A percentile compares a stretch with the other conserved stretches of the same genome.
Evolutionary conservation across 2,797 vertebrate genomes (phyloP).

Genomic region (Salarias fasciatus): DNA sequence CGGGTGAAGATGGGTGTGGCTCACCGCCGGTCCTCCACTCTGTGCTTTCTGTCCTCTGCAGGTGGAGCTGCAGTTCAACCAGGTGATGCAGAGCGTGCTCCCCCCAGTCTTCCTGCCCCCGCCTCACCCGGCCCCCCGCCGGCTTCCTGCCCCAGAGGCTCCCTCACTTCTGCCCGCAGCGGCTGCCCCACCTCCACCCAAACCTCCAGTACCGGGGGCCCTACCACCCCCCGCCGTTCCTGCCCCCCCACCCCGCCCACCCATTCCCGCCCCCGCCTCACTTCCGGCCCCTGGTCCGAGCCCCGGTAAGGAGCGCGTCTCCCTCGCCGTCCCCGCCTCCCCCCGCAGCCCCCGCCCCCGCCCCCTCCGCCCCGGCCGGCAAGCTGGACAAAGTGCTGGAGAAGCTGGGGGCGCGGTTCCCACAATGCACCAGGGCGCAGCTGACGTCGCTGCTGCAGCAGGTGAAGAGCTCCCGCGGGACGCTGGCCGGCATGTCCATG

Average conservation of each 20-base stretch:
- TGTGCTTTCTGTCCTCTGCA: constrained; percentile 13
- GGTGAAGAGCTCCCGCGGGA: constrained; percentile 91
- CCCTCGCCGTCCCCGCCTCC: constrained; percentile 31
- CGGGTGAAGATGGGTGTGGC: no score
- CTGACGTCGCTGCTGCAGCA: constrained; percentile 91
- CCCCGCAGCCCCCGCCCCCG: constrained; percentile 13
- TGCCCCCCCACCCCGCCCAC: no score
- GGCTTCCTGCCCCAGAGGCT: constrained; percentile 30
- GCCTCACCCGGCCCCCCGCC: constrained; percentile 16
- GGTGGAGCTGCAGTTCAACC: constrained; percentile 71
- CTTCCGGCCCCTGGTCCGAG: constrained; percentile 25
- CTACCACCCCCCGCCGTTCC: constrained; percentile 12
- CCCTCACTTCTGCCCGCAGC: constrained; percentile 21
- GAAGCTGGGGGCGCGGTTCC: constrained; percentile 86
- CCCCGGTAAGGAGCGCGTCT: constrained; percentile 21
- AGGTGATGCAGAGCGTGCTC: constrained; percentile 53
- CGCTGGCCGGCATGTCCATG: constrained; percentile 91
- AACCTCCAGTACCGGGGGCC: constrained; percentile 11
- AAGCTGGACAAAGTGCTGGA: constrained; percentile 92
- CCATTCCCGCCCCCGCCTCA: no score
- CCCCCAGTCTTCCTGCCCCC: constrained; percentile 22
- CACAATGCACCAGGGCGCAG: constrained; percentile 88
- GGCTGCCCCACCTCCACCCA: constrained; percentile 1
- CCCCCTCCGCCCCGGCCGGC: constrained; percentile 65
- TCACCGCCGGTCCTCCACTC: no score